Percentiles rank a stretch among this genome's conserved stretches.
phyloP scores from a whole-genome alignment of 2,888 invertebrate genomes.

The Drosophila conformis region DNA sequence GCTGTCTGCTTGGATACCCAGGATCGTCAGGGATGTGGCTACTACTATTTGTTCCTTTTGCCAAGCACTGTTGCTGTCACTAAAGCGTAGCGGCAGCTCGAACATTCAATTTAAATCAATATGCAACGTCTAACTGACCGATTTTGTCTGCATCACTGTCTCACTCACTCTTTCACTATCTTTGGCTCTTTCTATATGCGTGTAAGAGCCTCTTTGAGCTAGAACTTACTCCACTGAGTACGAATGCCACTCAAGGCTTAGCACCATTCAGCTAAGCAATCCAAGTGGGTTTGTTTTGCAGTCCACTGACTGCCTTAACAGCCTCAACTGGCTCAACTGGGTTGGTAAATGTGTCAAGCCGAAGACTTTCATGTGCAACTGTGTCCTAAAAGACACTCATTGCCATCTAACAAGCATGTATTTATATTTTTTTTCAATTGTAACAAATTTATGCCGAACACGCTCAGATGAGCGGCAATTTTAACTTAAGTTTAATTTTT shows the following conservation, averaged over 20 bases:
- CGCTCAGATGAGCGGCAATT: background rate
- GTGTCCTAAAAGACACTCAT: slow-evolving; percentile 3
- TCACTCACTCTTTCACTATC: background rate
- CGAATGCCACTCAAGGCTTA: slow-evolving; percentile 62
- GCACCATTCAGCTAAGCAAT: slow-evolving; percentile 54
- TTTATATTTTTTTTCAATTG: background rate
- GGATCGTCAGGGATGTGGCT: slow-evolving; percentile 35
- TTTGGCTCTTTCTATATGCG: background rate
- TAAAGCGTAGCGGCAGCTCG: slow-evolving; percentile 15
- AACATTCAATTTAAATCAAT: slow-evolving; percentile 75
- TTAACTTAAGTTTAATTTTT: background rate
- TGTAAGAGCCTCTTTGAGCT: slow-evolving; percentile 32
- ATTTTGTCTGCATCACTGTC: slow-evolving; percentile 11
- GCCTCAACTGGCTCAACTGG: slow-evolving; percentile 25
- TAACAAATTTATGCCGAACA: background rate
- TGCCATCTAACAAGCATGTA: background rate
- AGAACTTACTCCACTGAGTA: slow-evolving; percentile 53
- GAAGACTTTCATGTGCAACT: slow-evolving; percentile 17
- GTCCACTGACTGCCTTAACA: slow-evolving; percentile 39
- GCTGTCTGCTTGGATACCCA: slow-evolving; percentile 46
- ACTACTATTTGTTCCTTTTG: slow-evolving; percentile 34
- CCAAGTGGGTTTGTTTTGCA: slow-evolving; percentile 69
- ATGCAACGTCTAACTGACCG: slow-evolving; percentile 29
- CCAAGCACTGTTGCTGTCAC: slow-evolving; percentile 26
- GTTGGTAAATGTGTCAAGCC: slow-evolving; percentile 24